phyloP scores from a whole-genome alignment of 2,888 invertebrate genomes.

The Copidosoma aretas region DNA sequence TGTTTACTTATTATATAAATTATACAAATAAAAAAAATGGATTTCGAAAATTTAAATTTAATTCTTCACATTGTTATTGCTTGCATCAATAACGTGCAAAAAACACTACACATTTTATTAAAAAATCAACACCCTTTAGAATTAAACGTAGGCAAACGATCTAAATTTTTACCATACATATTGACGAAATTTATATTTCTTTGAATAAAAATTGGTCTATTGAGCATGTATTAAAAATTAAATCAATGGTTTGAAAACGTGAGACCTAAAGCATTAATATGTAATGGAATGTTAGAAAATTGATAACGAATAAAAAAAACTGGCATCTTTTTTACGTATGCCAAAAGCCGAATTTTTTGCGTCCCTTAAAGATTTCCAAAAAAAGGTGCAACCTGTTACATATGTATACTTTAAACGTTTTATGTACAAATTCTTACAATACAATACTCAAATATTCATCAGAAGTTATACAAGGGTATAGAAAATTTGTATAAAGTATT shows the following conservation, averaged over 20 bases:
- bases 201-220: background rate
- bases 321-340: background rate
- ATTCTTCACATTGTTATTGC: slow-evolving; percentile 31
- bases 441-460: slow-evolving; percentile 8
- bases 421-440: slow-evolving; percentile 37
- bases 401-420: slow-evolving; percentile 12
- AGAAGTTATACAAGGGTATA: too few species aligned
- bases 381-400: background rate
- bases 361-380: background rate
- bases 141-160: slow-evolving; percentile 9
- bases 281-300: background rate
- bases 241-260: background rate
- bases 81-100: slow-evolving; percentile 20
- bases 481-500: too few species aligned
- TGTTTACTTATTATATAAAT: slow-evolving; percentile 11
- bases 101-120: background rate
- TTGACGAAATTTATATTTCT: background rate
- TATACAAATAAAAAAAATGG: slow-evolving; percentile 35
- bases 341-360: background rate
- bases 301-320: background rate
- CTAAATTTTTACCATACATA: slow-evolving; percentile 3
- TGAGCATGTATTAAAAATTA: background rate
- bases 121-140: background rate
- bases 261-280: background rate
- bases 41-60: slow-evolving; percentile 29